Percentiles rank a stretch among this genome's conserved stretches.
Evolutionary conservation across 2,888 invertebrate species (phyloP).

Genomic region (Belgica antarctica): DNA sequence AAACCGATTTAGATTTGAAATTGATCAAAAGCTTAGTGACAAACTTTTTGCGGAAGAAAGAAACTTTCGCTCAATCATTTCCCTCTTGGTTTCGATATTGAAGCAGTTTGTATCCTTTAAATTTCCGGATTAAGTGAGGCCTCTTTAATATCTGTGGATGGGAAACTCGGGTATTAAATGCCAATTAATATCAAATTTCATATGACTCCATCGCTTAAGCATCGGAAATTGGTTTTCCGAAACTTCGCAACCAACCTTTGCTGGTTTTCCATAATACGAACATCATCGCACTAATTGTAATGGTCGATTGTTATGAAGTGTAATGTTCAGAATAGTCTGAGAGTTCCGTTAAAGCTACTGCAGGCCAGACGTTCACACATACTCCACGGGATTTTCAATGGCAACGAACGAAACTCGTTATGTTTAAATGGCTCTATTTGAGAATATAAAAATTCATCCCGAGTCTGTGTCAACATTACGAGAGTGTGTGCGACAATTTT

Average conservation of each 20-base stretch:
- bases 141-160: not conserved
- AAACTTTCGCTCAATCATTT: not conserved
- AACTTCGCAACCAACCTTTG: not conserved
- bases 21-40: no score
- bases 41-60: not conserved
- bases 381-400: no score
- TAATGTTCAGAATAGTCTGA: not conserved
- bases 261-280: conserved; percentile 14
- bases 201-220: not conserved
- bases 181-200: conserved; percentile 37
- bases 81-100: not conserved
- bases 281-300: conserved; percentile 25
- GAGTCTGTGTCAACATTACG: not conserved
- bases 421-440: no score
- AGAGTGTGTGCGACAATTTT: not conserved
- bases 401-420: no score
- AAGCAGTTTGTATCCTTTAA: not conserved
- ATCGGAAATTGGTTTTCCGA: not conserved
- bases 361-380: no score
- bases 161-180: conserved; percentile 9
- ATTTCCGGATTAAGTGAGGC: not conserved
- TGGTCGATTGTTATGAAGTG: conserved; percentile 1
- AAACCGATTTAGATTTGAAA: not conserved
- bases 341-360: no score
- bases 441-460: conserved; percentile 7